These are phyloP conservation scores for Caenorhabditis wallacei DNA, from an alignment of 2,888 invertebrate species.

Conservation along the genomic window DNA sequence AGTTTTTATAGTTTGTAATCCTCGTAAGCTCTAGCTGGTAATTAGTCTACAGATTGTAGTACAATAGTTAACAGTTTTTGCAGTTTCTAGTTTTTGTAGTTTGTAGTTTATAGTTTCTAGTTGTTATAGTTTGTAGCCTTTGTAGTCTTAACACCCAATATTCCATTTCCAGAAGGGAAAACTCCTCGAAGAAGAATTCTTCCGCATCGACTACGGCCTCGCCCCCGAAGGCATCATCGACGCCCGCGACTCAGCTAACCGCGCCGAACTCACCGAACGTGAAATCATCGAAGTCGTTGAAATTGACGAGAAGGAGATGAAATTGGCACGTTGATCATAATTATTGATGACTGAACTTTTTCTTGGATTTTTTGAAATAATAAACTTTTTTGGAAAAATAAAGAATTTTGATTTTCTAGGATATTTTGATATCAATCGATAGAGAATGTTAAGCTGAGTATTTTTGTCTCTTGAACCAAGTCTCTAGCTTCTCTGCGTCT, in stretches of 20 bases:
- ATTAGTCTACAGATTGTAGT: no score
- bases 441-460: no score
- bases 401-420: background rate
- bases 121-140: background rate
- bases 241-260: conserved; percentile 50
- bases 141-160: background rate
- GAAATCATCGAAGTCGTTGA: conserved; percentile 57
- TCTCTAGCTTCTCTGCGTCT: no score
- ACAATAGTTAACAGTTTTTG: background rate
- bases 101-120: background rate
- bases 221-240: conserved; percentile 64
- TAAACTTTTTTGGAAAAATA: no score
- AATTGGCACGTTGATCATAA: conserved; percentile 47
- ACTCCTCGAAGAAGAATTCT: conserved; percentile 50
- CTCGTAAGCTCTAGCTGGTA: no score
- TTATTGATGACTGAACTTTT: no score
- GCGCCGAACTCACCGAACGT: conserved; percentile 33
- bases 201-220: conserved; percentile 61
- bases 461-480: no score
- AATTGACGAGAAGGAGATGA: conserved; percentile 60
- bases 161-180: conserved; percentile 31
- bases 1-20: background rate
- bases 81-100: background rate
- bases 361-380: background rate
- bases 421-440: background rate